These are phyloP conservation scores for Danio rerio DNA, from an alignment of 2,113 vertebrate species.

Conservation along the genomic window DNA sequence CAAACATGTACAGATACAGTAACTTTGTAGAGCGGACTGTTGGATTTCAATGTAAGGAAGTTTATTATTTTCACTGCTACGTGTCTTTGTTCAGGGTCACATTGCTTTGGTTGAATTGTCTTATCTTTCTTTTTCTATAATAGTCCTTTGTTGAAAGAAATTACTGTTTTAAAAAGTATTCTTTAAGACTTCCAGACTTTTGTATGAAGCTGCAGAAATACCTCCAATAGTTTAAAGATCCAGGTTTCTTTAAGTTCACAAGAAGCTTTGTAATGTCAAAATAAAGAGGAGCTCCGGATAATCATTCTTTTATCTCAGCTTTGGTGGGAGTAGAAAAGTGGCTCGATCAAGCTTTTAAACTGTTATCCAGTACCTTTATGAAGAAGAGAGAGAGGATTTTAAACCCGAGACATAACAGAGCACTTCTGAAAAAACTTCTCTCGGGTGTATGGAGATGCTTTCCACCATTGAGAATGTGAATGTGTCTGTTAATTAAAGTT, in stretches of 20 bases:
- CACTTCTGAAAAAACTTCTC: slow-evolving; percentile 20
- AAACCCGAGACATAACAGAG: not conserved
- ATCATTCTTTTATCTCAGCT: not conserved
- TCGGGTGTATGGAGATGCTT: not conserved
- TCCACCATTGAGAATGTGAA: not conserved
- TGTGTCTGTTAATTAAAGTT: slow-evolving; percentile 39
- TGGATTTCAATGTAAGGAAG: not conserved
- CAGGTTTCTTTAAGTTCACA: slow-evolving; percentile 14
- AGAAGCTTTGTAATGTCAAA: slow-evolving; percentile 9
- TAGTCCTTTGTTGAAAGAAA: not conserved
- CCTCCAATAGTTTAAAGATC: not conserved
- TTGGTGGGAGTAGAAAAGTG: not conserved
- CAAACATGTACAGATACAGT: not conserved
- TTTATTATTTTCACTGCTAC: not conserved
- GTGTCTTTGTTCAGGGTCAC: not conserved
- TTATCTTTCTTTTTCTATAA: slow-evolving; percentile 15
- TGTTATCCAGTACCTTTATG: not conserved
- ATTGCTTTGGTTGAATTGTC: not conserved
- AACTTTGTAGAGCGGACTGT: not conserved
- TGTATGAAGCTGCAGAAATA: not conserved
- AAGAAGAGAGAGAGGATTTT: slow-evolving; percentile 4
- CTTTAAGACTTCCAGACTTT: not conserved
- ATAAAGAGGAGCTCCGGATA: not conserved
- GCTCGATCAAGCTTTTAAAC: slow-evolving; percentile 10
- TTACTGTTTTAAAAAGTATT: not conserved